Base-by-base conservation (phyloP, 2,888 invertebrate genomes). In the Phragmatobia fuliginosa region DNA sequence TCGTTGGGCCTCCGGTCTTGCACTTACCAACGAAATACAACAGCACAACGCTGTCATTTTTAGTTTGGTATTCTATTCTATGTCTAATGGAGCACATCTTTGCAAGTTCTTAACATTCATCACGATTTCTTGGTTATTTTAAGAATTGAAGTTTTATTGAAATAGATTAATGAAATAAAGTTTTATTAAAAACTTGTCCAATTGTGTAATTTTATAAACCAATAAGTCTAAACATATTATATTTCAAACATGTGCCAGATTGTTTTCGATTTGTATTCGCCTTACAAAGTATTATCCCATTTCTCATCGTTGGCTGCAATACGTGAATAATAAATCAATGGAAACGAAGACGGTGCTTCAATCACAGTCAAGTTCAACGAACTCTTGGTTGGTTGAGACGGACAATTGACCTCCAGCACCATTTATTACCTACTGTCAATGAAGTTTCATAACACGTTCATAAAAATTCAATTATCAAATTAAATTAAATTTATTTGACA, bases 241-340 rank as follows among this genome's bases (percentile, higher is more conserved):
- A 74, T 73, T 78, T 70, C 74, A 71, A 77, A 75, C 74, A 66
- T 75, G 70, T 68, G 73, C 72, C 74, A 66, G 70, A 78, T 78
- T 76, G 75, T 80, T 83, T 84, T 76, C 75, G 72, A 82, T 83
- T 82, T 80, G 82, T 81, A 79, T 85, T 83, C 81, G 79, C 72
- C 74, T 85, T 84, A 84, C 80, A 73, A 81, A 79, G 80, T 79
- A 81, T 77, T 76, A 77, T 78, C 78, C 72, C 79, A 82, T 83
- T 83, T 86, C 81, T 81, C 80, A 77, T 85, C 83, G 79, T 79
- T 78, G 81, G 83, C 85, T 86, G 88, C 88, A 88, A 85, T 87
- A 83, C 74, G 79, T 88, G 89, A 90, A 90, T 90, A 90, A 83
- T 90, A 90, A 92, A 92, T 91, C 91, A 90, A 87, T 90, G 86